Conservation (phyloP, 2,797 vertebrate genomes). For the Halcyon badia region DNA sequence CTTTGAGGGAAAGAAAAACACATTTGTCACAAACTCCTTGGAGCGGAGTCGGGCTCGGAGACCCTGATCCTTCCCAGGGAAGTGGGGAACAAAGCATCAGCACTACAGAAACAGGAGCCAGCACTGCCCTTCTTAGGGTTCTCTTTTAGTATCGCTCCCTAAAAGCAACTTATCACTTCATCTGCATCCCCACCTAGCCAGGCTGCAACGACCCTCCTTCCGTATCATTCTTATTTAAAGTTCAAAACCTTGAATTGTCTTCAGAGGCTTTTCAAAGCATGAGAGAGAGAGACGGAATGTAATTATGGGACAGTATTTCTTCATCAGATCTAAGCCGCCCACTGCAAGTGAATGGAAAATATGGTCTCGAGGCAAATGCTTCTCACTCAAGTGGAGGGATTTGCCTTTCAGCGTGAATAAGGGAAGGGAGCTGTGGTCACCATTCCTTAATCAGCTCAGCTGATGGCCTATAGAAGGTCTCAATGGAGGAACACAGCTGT, state of each 20-base stretch:
- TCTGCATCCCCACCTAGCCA: background rate
- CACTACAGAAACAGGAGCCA: background rate
- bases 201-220: background rate
- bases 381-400: background rate
- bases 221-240: background rate
- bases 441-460: slow-evolving; percentile 34
- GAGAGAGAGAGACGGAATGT: background rate
- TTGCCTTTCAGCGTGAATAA: slow-evolving; percentile 17
- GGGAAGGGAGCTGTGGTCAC: background rate
- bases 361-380: background rate
- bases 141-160: background rate
- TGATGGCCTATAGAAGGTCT: slow-evolving; percentile 33
- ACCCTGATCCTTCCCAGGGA: background rate
- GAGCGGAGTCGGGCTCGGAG: background rate
- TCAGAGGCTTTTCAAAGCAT: slow-evolving; percentile 21
- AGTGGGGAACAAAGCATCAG: background rate
- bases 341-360: slow-evolving; percentile 21
- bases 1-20: background rate
- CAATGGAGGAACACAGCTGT: slow-evolving; percentile 24
- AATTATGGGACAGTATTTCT: slow-evolving; percentile 26
- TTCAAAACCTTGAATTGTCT: background rate
- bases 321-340: slow-evolving; percentile 25
- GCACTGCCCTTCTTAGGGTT: background rate
- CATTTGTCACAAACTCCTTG: background rate
- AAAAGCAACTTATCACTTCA: background rate